Evolutionary conservation across 2,113 vertebrate species (phyloP), one percentile per base, ranked within the genome.

Genomic region (Notiomystis cincta): DNA sequence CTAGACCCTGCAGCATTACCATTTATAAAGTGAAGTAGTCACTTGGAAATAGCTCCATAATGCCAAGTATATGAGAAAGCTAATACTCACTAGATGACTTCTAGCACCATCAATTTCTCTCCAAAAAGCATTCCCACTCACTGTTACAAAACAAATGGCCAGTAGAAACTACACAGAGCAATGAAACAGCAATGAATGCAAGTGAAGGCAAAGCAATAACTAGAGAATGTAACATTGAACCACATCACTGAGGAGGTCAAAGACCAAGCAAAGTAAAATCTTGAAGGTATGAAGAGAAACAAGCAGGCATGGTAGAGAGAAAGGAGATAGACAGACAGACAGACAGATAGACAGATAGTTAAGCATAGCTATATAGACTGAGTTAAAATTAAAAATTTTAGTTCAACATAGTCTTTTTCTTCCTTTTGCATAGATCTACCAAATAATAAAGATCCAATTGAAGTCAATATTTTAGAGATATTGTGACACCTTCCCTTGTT

Each of bases 121-220:
- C 40, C 67, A 45, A 94, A 94, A 89, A 95, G 33, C 76, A 76
- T 95, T 96, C 56, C 72, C 2, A 6, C 87, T 87, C 95, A 87
- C 64, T 67, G 44, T 75, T 94, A 84, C 85, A 92, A 95, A 97
- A 92, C 69, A 95, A 96, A 96, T 92, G 90, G 85, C 51, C 77
- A 70, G 54, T 77, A 54, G 71, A 95, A 97, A 83, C 53, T 76
- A 73, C 64, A 33, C 48, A 64, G 81, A 82, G 81, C 86, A 92
- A 82, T 93, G 95, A 96, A 96, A 95, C 25, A 71, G 84, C 94
- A 91, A 82, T 90, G 82, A 93, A 40, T 61, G 44, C 62, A 95
- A 76, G 89, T 28, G 47, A 93, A 95, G 38, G 85, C 72, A 91
- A 90, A 94, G 75, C 70, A 94, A 84, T 96, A 96, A 90, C 79